Base-by-base conservation (phyloP, 2,888 invertebrate genomes). In the Ceramica pisi region DNA sequence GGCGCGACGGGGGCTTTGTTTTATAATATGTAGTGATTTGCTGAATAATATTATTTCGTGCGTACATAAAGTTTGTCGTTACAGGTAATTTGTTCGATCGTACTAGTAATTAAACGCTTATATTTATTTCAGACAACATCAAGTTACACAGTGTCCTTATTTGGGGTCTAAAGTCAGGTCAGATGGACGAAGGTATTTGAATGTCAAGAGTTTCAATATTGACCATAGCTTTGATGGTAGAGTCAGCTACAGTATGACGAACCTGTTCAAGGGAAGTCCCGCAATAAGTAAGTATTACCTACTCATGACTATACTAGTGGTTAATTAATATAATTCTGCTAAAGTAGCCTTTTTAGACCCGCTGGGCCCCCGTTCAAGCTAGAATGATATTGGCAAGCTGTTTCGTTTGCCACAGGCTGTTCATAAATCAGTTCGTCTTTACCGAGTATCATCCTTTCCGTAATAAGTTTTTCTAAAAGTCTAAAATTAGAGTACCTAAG, bases 261-360 rank as follows among this genome's bases (percentile, higher is more conserved):
- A 94, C 70, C 87, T 94, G 1, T 90, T 94, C 67, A 92, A 87
- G 80, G 88, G 89, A 55, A 94, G 86, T 67, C 89, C 91, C 12
- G 88, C 87, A 80, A 89, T 93, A 55, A 93, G 94, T 94, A 87
- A 91, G 94, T 79, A 51, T 8, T 14, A 35, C 10, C 12, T 60
- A 53, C 10, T 56, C 4, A 26, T 26, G 26, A 26, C 2, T 26
- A 26, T 4, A n/a, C n/a, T n/a, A n/a, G n/a, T n/a, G n/a, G n/a
- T n/a, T n/a, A n/a, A n/a, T n/a, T n/a, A n/a, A n/a, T n/a, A n/a
- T n/a, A n/a, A n/a, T n/a, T n/a, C n/a, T n/a, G n/a, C n/a, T n/a
- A n/a, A n/a, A n/a, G n/a, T n/a, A n/a, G n/a, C n/a, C n/a, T n/a
- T n/a, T n/a, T n/a, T n/a, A n/a, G n/a, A n/a, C n/a, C n/a, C n/a